These are phyloP conservation scores for Spisula solida DNA, from an alignment of 2,888 invertebrate species.

Conservation along the genomic window DNA sequence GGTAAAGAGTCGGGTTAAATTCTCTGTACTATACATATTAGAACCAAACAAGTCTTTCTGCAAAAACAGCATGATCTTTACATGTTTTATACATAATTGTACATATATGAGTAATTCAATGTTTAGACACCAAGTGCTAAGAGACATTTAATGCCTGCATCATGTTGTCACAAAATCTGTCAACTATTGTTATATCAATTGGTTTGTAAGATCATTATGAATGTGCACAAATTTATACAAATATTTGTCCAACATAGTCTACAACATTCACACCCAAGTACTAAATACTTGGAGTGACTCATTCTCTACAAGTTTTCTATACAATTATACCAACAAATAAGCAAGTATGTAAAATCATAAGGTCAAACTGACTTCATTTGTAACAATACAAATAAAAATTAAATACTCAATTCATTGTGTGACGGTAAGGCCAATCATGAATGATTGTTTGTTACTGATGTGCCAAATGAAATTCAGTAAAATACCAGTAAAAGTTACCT, in stretches of 20 bases:
- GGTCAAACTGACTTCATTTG: constrained; percentile 2
- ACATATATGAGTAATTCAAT: constrained; percentile 22
- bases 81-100: too few relatives aligned
- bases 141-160: background rate
- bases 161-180: background rate
- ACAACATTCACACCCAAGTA: background rate
- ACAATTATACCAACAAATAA: background rate
- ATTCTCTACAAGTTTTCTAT: background rate
- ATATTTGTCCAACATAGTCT: constrained; percentile 34
- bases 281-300: background rate
- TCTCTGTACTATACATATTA: too few relatives aligned
- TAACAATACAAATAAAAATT: background rate
- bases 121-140: constrained; percentile 34
- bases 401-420: background rate
- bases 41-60: too few relatives aligned
- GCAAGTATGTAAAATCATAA: background rate
- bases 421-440: background rate
- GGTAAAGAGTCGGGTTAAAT: too few relatives aligned
- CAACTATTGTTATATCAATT: constrained; percentile 28
- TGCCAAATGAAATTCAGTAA: background rate
- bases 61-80: too few relatives aligned
- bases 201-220: background rate
- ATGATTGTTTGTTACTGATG: background rate
- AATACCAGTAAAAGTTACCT: background rate
- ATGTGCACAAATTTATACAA: constrained; percentile 36